A percentile compares a stretch with the other conserved stretches of the same genome.
phyloP scores from a whole-genome alignment of 2,888 invertebrate species.

The Amiota communis region DNA sequence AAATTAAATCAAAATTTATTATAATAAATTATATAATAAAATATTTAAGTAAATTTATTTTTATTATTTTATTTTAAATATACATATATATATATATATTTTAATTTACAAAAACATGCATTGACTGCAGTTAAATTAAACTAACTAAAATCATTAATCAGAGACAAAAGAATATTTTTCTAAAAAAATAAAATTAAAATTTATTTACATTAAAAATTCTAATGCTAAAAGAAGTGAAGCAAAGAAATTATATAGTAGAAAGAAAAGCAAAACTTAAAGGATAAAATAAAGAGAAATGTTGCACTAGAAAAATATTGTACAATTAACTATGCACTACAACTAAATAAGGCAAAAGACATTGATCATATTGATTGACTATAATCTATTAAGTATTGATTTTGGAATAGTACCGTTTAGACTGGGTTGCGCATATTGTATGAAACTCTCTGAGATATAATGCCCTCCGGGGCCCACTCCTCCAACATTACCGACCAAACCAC shows the following conservation, averaged over 20 bases:
- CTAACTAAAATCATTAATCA: background rate
- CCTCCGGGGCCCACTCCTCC: constrained; percentile 54
- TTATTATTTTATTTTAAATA: background rate
- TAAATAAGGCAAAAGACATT: background rate
- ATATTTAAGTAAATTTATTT: background rate
- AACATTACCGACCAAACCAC: constrained; percentile 43
- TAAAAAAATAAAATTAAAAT: background rate
- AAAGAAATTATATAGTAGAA: background rate
- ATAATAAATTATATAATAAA: background rate
- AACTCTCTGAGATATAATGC: constrained; percentile 73
- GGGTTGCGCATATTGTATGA: constrained; percentile 74
- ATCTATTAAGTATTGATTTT: constrained; percentile 71
- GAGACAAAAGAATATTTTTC: constrained; percentile 1
- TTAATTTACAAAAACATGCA: constrained; percentile 5
- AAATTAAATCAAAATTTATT: background rate
- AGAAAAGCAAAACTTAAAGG: background rate
- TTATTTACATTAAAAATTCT: constrained; percentile 19
- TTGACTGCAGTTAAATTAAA: background rate
- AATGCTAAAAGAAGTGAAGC: background rate
- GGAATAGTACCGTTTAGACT: constrained; percentile 74
- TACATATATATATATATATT: background rate
- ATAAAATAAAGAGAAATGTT: background rate
- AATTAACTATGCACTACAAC: constrained; percentile 17
- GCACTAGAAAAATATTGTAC: background rate
- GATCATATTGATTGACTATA: constrained; percentile 53